A percentile compares a stretch with the other conserved stretches of the same genome.
These are phyloP conservation scores for Ptilorrhoa leucosticta DNA, from an alignment of 2,113 vertebrate species.

Conservation along the genomic window DNA sequence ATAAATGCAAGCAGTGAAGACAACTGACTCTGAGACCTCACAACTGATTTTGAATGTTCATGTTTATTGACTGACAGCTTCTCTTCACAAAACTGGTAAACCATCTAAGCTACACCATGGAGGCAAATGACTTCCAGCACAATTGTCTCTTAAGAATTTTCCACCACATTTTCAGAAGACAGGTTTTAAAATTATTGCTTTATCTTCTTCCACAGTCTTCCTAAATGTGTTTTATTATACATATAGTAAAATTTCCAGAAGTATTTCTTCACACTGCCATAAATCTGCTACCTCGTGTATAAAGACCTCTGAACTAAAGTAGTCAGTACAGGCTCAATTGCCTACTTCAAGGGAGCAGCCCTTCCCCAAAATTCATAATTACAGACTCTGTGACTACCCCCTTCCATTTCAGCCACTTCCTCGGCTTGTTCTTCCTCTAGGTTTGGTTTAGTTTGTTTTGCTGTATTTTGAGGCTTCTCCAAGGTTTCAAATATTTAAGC, in stretches of 20 bases:
- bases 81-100: not conserved
- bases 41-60: not conserved
- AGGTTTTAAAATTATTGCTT: not conserved
- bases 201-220: not conserved
- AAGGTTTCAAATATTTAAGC: constrained; percentile 26
- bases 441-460: constrained; percentile 31
- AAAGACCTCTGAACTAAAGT: not conserved
- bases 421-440: not conserved
- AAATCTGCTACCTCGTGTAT: not conserved
- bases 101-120: not conserved
- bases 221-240: not conserved
- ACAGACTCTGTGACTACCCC: not conserved
- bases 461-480: constrained; percentile 19
- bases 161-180: not conserved
- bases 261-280: not conserved
- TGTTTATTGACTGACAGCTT: not conserved
- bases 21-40: not conserved
- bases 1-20: not conserved
- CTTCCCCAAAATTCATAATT: not conserved
- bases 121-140: not conserved
- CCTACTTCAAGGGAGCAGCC: not conserved
- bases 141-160: not conserved
- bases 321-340: not conserved
- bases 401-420: constrained; percentile 16
- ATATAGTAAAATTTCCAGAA: not conserved